phyloP scores from a whole-genome alignment of 2,888 invertebrate species.

The Carterocephalus palaemon region DNA sequence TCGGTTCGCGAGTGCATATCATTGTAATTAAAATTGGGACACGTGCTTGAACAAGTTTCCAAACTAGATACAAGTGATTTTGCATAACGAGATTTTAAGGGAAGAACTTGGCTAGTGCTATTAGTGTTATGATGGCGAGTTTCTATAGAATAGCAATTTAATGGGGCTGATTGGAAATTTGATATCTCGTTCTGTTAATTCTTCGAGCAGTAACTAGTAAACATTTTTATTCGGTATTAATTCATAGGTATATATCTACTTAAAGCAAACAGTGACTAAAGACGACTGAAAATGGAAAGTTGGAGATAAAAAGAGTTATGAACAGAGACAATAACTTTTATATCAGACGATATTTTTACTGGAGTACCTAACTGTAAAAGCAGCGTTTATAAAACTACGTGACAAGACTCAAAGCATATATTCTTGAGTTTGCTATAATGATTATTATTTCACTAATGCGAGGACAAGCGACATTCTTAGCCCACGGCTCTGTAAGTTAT shows the following conservation, averaged over 20 bases:
- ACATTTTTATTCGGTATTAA: too few relatives aligned
- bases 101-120: slow-evolving; percentile 30
- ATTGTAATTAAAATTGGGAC: slow-evolving; percentile 41
- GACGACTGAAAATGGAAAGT: too few relatives aligned
- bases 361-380: too few relatives aligned
- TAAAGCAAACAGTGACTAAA: too few relatives aligned
- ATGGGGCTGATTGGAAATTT: not conserved
- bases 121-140: slow-evolving; percentile 27
- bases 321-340: too few relatives aligned
- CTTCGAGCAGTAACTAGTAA: not conserved
- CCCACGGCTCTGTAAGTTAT: slow-evolving; percentile 50
- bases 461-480: slow-evolving; percentile 34
- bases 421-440: not conserved
- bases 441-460: slow-evolving; percentile 16
- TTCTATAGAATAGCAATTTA: slow-evolving; percentile 11
- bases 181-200: not conserved
- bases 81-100: slow-evolving; percentile 35
- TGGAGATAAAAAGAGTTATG: too few relatives aligned
- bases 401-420: too few relatives aligned
- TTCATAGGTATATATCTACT: too few relatives aligned
- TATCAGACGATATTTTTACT: slow-evolving; percentile 14
- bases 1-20: slow-evolving; percentile 39
- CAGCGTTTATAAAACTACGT: too few relatives aligned
- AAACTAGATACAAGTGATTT: slow-evolving; percentile 33
- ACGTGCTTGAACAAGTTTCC: slow-evolving; percentile 34